Conservation (phyloP, 2,797 vertebrate species). For the Tadarida brasiliensis region DNA sequence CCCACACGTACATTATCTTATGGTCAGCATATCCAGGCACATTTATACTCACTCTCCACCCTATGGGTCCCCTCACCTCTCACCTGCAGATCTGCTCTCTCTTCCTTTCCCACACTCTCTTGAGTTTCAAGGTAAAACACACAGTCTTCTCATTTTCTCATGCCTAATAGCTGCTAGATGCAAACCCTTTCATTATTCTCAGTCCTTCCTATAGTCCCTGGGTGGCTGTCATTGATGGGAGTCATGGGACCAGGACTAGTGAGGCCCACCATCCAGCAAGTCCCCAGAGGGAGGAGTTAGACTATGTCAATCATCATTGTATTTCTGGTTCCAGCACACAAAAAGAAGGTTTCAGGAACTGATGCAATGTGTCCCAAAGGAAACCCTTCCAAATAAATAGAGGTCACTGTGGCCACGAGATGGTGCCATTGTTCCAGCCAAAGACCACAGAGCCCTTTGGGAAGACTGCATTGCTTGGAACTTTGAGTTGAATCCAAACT, state of each 20-base stretch:
- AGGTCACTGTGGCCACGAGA: constrained; percentile 78
- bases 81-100: no score
- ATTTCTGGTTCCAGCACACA: background rate
- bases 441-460: background rate
- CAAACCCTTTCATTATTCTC: background rate
- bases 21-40: background rate
- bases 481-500: constrained; percentile 15
- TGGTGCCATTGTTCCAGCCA: constrained; percentile 81
- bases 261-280: no score
- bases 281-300: background rate
- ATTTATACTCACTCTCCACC: background rate
- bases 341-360: background rate
- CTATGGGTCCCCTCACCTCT: background rate
- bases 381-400: background rate
- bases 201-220: background rate
- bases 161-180: background rate
- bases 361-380: background rate
- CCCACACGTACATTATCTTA: background rate
- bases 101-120: background rate
- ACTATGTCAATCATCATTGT: background rate
- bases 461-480: background rate
- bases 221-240: background rate
- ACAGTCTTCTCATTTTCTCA: background rate
- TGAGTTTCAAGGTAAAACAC: background rate
- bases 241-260: background rate